Evolutionary conservation across 2,888 invertebrate species (phyloP).

Genomic region (Melinaea menophilus): DNA sequence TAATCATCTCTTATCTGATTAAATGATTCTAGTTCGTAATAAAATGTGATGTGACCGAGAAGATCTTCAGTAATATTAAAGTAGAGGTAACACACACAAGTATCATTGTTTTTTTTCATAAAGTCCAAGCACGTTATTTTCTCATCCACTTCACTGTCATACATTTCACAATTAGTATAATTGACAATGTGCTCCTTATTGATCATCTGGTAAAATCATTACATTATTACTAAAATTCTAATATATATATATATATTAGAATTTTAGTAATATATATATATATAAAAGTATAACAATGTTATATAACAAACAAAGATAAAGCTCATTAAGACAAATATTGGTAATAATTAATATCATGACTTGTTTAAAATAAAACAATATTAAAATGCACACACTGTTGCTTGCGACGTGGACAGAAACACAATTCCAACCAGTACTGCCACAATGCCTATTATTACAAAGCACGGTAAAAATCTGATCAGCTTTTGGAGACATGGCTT

Average conservation of each 20-base stretch:
- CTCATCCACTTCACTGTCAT: background rate
- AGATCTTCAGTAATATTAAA: constrained; percentile 16
- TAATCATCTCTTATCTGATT: constrained; percentile 22
- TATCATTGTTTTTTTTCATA: background rate
- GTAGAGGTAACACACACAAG: constrained; percentile 9
- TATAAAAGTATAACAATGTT: too few species aligned
- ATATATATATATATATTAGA: too few species aligned
- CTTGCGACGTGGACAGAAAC: background rate
- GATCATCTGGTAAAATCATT: background rate
- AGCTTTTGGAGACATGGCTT: background rate
- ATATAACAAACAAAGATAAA: background rate
- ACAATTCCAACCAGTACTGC: constrained; percentile 11
- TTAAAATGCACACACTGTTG: background rate
- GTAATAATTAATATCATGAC: background rate
- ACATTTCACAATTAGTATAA: constrained; percentile 17
- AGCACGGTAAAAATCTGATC: constrained; percentile 7
- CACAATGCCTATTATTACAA: background rate
- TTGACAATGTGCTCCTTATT: constrained; percentile 11
- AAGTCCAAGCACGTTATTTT: constrained; percentile 6
- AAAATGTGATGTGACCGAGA: constrained; percentile 21
- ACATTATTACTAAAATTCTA: too few species aligned
- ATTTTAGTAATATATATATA: too few species aligned
- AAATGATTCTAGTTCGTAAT: constrained; percentile 27
- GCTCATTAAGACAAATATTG: too few species aligned
- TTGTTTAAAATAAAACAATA: background rate